Conservation (phyloP, 2,113 vertebrate genomes). For the Rhinopithecus roxellana region DNA sequence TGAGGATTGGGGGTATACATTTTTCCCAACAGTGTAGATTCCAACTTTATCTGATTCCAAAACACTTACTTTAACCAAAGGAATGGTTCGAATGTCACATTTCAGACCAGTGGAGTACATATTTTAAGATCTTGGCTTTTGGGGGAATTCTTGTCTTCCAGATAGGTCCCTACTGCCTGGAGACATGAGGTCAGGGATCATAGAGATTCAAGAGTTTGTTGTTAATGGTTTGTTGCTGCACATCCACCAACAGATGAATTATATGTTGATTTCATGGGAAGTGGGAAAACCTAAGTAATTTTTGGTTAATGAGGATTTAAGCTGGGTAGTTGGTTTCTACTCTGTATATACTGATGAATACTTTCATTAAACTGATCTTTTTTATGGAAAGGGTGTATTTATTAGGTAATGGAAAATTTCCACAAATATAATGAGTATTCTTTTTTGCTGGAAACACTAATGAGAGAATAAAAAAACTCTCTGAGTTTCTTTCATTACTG, state of each 20-base stretch:
- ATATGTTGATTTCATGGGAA: slow-evolving; percentile 28
- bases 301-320: slow-evolving; percentile 59
- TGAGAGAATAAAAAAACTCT: neutral
- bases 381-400: neutral
- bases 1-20: neutral
- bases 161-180: neutral
- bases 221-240: neutral
- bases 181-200: neutral
- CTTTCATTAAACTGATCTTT: neutral
- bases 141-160: neutral
- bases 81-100: neutral
- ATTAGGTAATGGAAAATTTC: slow-evolving; percentile 38
- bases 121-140: neutral
- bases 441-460: neutral
- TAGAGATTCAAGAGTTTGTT: neutral
- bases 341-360: slow-evolving; percentile 29
- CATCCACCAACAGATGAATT: slow-evolving; percentile 39
- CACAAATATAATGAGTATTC: slow-evolving; percentile 27
- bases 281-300: slow-evolving; percentile 52
- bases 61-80: neutral
- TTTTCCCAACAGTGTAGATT: neutral
- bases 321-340: neutral
- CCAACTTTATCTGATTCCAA: neutral
- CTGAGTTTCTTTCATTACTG: slow-evolving; percentile 29
- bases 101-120: neutral